Percentiles rank a stretch among this genome's conserved stretches.
Evolutionary conservation across 2,888 invertebrate genomes (phyloP).

Genomic region (Macaria notata): DNA sequence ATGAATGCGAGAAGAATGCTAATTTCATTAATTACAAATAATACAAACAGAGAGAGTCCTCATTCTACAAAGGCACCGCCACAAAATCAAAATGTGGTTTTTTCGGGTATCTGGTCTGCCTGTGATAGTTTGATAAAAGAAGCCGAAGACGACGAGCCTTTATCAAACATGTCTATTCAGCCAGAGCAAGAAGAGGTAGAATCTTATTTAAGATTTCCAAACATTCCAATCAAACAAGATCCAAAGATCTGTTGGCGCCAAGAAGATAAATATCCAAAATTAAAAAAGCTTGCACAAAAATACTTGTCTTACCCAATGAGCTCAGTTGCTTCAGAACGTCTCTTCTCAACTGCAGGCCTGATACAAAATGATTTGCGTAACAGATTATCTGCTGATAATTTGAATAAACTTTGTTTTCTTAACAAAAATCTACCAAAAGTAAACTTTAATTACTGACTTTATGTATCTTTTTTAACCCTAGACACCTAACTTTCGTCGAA

Average conservation of each 20-base stretch:
- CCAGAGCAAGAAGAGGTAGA: neutral
- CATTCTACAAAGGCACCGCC: no score
- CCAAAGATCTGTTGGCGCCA: neutral
- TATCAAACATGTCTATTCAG: neutral
- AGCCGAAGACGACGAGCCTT: no score
- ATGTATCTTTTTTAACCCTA: no score
- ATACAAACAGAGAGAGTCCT: no score
- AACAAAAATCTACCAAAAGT: neutral
- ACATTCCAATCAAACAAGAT: neutral
- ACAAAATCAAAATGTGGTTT: no score
- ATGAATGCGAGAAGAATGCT: no score
- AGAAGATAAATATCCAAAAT: neutral
- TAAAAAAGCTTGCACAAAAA: neutral
- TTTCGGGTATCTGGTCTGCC: neutral
- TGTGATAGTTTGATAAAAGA: no score
- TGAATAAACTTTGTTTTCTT: neutral
- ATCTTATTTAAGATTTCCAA: neutral
- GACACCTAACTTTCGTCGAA: no score
- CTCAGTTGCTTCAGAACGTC: neutral
- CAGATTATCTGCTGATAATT: neutral
- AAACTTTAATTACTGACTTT: no score
- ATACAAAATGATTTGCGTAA: neutral
- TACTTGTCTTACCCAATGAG: constrained; percentile 1
- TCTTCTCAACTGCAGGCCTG: neutral
- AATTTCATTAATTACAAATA: no score